These are phyloP conservation scores for Diaphora mendica DNA, from an alignment of 2,888 invertebrate species.

Conservation along the genomic window DNA sequence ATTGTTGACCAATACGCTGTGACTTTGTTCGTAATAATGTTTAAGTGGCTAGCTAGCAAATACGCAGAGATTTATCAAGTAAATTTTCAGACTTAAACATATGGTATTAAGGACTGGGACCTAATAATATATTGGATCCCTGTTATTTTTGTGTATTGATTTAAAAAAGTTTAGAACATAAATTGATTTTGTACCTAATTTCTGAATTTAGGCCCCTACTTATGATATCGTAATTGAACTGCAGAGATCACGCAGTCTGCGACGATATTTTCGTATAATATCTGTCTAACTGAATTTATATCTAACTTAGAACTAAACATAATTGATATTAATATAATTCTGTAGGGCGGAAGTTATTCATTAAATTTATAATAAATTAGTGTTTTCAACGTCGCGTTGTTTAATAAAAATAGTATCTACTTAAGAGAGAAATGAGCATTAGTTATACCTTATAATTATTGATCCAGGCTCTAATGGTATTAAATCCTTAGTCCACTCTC, in stretches of 20 bases:
- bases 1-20: constrained; percentile 43
- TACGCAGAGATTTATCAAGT: constrained; percentile 32
- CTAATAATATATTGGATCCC: not conserved
- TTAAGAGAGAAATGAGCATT: not conserved
- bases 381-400: not conserved
- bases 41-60: constrained; percentile 45
- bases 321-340: not conserved
- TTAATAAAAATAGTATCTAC: not conserved
- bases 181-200: not conserved
- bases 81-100: not conserved
- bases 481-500: not conserved
- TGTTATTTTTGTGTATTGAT: not conserved
- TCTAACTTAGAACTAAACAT: not conserved
- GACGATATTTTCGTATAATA: not conserved
- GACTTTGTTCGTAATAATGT: constrained; percentile 52
- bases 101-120: no score
- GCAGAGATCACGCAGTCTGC: not conserved
- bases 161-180: not conserved
- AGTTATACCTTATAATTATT: not conserved
- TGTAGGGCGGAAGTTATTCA: not conserved
- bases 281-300: no score
- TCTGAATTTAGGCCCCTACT: not conserved
- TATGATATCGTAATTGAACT: not conserved
- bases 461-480: not conserved
- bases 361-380: not conserved